phyloP scores from a whole-genome alignment of 2,888 invertebrate species.

The Ophion slaviceki region DNA sequence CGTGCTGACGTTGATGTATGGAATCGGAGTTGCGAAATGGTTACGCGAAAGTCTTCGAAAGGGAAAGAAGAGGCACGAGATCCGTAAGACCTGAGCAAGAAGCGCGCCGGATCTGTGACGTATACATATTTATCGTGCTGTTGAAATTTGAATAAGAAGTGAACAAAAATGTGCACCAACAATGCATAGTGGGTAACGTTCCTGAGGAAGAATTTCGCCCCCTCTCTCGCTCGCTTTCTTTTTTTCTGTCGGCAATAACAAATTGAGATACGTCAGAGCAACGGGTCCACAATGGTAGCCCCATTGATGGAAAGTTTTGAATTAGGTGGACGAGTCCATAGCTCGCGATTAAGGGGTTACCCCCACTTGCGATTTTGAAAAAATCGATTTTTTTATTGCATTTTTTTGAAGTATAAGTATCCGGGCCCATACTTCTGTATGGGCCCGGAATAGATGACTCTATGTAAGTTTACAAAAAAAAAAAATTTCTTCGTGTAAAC shows the following conservation, averaged over 20 bases:
- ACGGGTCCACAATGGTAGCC: slow-evolving; percentile 48
- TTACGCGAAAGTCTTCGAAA: slow-evolving; percentile 47
- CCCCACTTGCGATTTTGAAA: no score
- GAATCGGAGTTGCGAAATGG: slow-evolving; percentile 25
- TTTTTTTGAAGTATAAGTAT: no score
- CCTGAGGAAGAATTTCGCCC: slow-evolving; percentile 51
- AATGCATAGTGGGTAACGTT: slow-evolving; percentile 55
- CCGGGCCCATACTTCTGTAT: no score
- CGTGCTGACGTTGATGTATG: slow-evolving; percentile 55
- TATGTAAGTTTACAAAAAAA: no score
- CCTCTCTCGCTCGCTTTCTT: slow-evolving; percentile 55
- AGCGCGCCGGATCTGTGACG: slow-evolving; percentile 40
- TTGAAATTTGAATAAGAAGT: slow-evolving; percentile 22
- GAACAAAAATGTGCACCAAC: slow-evolving; percentile 58
- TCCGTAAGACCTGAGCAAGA: slow-evolving; percentile 39
- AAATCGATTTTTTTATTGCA: no score
- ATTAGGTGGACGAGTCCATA: slow-evolving; percentile 70
- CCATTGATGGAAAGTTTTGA: slow-evolving; percentile 51
- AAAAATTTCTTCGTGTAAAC: no score
- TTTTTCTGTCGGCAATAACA: slow-evolving; percentile 80
- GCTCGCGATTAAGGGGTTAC: slow-evolving; percentile 80
- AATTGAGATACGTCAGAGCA: slow-evolving; percentile 77
- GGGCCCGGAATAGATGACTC: no score
- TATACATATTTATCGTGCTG: slow-evolving; percentile 68
- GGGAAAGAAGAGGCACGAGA: slow-evolving; percentile 13